phyloP scores from a whole-genome alignment of 2,888 invertebrate species.

The Alviniconcha strummeri region DNA sequence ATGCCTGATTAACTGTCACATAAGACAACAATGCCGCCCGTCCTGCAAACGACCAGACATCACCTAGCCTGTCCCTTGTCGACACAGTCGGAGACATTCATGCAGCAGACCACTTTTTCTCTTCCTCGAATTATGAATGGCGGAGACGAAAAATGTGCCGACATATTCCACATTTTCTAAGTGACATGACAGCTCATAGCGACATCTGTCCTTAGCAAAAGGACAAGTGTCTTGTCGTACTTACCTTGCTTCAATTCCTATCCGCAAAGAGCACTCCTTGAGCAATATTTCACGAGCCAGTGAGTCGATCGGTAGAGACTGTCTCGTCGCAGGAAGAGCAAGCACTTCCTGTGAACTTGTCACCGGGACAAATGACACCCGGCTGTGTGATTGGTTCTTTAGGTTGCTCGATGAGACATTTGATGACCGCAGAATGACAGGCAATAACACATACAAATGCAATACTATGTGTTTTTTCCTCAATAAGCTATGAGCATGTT shows the following conservation, averaged over 20 bases:
- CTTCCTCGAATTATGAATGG: neutral
- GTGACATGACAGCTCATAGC: neutral
- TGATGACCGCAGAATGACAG: neutral
- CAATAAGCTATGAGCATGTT: neutral
- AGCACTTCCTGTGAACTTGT: conserved; percentile 27
- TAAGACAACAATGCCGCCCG: conserved; percentile 2
- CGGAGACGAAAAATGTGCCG: neutral
- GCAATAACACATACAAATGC: neutral
- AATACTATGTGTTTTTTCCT: neutral
- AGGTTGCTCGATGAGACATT: neutral
- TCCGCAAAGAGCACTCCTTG: neutral
- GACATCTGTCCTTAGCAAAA: neutral
- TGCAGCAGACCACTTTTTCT: neutral
- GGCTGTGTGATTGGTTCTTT: conserved; percentile 24
- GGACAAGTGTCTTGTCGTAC: neutral
- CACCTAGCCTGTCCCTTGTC: neutral
- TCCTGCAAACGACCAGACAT: conserved; percentile 5
- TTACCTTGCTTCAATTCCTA: neutral
- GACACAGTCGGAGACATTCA: neutral
- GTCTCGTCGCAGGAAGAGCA: conserved; percentile 17
- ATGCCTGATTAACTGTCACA: conserved; percentile 13
- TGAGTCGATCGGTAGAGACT: conserved; percentile 16
- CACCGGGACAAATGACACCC: conserved; percentile 26
- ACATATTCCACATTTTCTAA: neutral
- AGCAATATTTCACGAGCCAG: neutral